Base-by-base conservation (phyloP, 2,113 vertebrate genomes). In the Spea multiplicata region DNA sequence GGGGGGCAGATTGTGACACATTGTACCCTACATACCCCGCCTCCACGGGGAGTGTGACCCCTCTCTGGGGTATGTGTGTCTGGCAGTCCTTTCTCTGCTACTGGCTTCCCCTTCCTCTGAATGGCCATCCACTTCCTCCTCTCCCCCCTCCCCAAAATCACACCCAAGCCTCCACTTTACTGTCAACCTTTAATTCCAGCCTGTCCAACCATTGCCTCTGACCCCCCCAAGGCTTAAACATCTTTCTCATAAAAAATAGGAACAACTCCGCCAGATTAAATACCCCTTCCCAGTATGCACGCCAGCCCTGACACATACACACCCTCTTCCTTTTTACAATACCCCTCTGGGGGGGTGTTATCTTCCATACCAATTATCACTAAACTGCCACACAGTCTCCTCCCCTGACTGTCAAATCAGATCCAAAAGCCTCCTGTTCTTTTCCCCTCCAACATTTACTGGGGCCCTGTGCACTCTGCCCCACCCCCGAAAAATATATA, bases 61-160 rank as follows among this genome's bases (percentile, higher is more conserved):
- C 13, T 14, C n/a, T 8, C 12, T 50, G 47, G 67, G 44, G n/a
- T 57, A 8, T 59, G 53, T 73, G 53, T 55, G 6, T 6, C 52
- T 61, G 44, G 46, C 46, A 74, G 13, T 12, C 72, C 65, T 13
- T 46, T 17, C 6, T 52, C 76, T 78, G 70, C 76, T 59, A 46
- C 67, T 30, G 30, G 16, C 8, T 78, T 69, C 75, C 75, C 65
- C 66, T 55, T 76, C 74, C 66, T 59, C 74, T 46, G 8, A 12
- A 6, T 71, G 10, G 46, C 76, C 76, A 57, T 64, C 30, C 76
- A 64, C 76, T 66, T 47, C 50, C 70, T 72, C 47, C 14, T 17
- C 44, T 17, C 66, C 52, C 16, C 44, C 73, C 30, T 5, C 4
- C n/a, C 10, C 7, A 9, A 7, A 9, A 16, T 70, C 7, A n/a